Percentiles rank a stretch among this genome's conserved stretches.
Conservation (phyloP, 2,113 vertebrate genomes). For the Anguilla rostrata region DNA sequence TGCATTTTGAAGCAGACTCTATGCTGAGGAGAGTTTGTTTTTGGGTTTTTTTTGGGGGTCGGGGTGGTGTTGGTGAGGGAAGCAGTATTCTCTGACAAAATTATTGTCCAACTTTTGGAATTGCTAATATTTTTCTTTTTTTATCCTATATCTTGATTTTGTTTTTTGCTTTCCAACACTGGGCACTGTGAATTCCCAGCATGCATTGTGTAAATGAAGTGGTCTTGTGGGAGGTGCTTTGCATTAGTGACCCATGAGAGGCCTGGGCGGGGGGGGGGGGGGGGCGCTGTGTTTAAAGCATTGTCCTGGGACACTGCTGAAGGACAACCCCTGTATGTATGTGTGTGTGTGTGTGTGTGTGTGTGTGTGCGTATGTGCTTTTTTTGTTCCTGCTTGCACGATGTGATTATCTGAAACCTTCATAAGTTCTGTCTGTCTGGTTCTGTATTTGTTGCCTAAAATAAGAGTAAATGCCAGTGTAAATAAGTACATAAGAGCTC, state of each 20-base stretch:
- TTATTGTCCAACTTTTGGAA: no score
- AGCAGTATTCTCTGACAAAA: no score
- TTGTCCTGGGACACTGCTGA: background rate
- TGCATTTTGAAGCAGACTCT: no score
- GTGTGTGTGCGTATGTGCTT: background rate
- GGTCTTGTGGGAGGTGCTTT: background rate
- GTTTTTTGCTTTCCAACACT: background rate
- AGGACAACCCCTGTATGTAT: background rate
- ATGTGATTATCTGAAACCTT: background rate
- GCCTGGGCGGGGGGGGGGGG: background rate
- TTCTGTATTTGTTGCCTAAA: background rate
- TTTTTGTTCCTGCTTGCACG: background rate
- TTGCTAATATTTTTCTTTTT: background rate
- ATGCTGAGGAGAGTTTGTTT: no score
- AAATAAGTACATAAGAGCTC: background rate
- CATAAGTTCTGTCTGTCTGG: background rate
- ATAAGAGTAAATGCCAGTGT: background rate
- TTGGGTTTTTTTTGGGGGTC: no score
- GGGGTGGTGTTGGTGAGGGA: no score
- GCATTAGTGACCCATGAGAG: background rate
- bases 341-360: background rate
- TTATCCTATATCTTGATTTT: background rate
- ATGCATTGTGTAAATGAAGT: background rate
- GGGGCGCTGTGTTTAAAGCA: background rate
- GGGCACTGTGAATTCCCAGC: constrained; percentile 7